Evolutionary conservation across 2,113 vertebrate species (phyloP).

Genomic region (Oncorhynchus nerka): DNA sequence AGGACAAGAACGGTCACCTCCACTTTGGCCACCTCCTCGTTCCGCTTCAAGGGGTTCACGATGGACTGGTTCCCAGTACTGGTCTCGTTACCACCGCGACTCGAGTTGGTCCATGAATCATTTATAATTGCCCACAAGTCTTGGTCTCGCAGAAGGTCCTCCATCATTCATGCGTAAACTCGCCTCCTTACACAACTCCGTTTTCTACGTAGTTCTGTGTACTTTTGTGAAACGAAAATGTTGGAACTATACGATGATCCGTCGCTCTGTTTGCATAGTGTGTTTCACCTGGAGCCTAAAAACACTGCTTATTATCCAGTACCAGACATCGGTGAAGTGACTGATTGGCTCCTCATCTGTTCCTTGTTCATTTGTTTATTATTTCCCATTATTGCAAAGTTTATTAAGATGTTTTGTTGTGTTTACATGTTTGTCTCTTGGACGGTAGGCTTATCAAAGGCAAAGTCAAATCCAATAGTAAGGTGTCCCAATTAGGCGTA

Average conservation of each 20-base stretch:
- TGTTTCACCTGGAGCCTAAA: neutral
- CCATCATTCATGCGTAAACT: conserved; percentile 68
- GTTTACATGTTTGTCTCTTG: too few relatives aligned
- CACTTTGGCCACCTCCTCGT: conserved; percentile 93
- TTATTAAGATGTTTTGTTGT: neutral
- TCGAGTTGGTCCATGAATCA: conserved; percentile 72
- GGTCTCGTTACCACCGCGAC: conserved; percentile 55
- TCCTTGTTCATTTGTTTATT: neutral
- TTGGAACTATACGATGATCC: too few relatives aligned
- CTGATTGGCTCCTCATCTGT: neutral
- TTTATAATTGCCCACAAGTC: conserved; percentile 50
- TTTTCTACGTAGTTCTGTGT: too few relatives aligned
- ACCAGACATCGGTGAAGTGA: neutral
- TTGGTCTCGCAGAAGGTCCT: conserved; percentile 53
- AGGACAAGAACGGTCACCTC: conserved; percentile 90
- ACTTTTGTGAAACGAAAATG: too few relatives aligned
- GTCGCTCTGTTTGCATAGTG: neutral
- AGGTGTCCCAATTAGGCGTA: neutral
- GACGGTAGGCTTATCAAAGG: too few relatives aligned
- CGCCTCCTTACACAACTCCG: conserved; percentile 14
- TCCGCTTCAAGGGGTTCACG: conserved; percentile 78
- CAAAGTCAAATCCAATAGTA: neutral
- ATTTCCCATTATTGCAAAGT: neutral
- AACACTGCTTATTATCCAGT: neutral
- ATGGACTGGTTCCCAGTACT: conserved; percentile 71